A percentile compares a stretch with the other conserved stretches of the same genome.
Conservation (phyloP, 2,113 vertebrate genomes). For the rabbit (Oryctolagus cuniculus) region DNA sequence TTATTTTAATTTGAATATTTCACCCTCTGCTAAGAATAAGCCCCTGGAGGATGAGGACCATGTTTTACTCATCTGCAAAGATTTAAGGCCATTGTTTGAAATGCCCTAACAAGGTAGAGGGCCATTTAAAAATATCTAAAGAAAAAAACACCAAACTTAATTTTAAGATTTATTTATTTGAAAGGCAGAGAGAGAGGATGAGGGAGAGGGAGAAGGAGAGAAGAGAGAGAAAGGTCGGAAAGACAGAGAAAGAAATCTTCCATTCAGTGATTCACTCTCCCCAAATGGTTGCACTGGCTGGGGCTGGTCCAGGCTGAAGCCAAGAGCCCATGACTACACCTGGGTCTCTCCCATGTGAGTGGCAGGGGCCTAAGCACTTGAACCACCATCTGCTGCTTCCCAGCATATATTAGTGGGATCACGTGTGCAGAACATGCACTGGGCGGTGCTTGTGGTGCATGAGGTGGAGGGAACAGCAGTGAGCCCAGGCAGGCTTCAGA, state of each 20-base stretch:
- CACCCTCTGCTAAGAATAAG: not conserved
- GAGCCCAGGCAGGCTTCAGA: not conserved
- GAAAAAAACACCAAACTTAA: not conserved
- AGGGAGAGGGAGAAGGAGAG: too few relatives aligned
- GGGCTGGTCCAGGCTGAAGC: too few relatives aligned
- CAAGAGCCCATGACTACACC: too few relatives aligned
- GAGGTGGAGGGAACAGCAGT: not conserved
- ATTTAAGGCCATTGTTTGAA: conserved; percentile 31
- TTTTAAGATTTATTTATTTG: too few relatives aligned
- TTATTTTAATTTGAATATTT: conserved; percentile 23
- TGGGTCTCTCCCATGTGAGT: too few relatives aligned
- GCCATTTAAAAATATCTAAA: not conserved
- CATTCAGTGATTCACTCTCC: too few relatives aligned
- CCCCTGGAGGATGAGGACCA: not conserved
- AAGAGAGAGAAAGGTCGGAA: too few relatives aligned
- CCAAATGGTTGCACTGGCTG: too few relatives aligned
- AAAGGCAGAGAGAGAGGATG: too few relatives aligned
- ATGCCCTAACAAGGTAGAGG: not conserved
- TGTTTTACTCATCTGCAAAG: not conserved
- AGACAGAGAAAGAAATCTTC: too few relatives aligned
- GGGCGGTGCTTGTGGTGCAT: not conserved
- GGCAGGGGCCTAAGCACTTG: too few relatives aligned
- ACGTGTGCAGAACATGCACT: not conserved
- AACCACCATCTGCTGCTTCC: too few relatives aligned
- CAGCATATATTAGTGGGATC: not conserved